phyloP scores from a whole-genome alignment of 2,888 invertebrate genomes.

The Epiblema foenella region DNA sequence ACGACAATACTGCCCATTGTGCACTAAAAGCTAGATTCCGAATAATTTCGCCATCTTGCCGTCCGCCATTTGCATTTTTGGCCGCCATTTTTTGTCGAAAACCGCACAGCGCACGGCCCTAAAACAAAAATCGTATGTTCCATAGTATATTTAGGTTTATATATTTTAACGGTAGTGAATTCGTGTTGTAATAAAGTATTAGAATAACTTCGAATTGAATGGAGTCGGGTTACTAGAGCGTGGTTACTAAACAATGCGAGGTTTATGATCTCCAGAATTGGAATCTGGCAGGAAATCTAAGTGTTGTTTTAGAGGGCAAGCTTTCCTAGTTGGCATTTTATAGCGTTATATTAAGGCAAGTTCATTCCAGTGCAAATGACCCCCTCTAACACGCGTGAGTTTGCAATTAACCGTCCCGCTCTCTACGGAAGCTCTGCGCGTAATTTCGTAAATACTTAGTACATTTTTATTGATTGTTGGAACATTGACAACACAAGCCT shows the following conservation, averaged over 20 bases:
- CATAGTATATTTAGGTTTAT: background rate
- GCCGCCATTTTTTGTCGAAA: constrained; percentile 33
- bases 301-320: background rate
- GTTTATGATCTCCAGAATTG: constrained; percentile 15
- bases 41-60: constrained; percentile 36
- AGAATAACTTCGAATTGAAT: constrained; percentile 16
- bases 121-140: background rate
- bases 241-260: constrained; percentile 5
- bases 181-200: constrained; percentile 10
- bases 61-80: constrained; percentile 38
- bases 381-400: too few species aligned
- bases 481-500: too few species aligned
- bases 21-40: constrained; percentile 21
- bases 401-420: too few species aligned
- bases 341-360: too few species aligned
- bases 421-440: too few species aligned
- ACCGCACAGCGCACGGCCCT: constrained; percentile 6
- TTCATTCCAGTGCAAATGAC: too few species aligned
- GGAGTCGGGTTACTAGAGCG: background rate
- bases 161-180: background rate
- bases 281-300: constrained; percentile 14
- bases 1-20: background rate
- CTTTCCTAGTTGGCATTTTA: background rate
- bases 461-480: too few species aligned
- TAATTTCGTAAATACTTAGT: too few species aligned